Conservation (phyloP, 2,888 invertebrate species). For the Linyphia triangularis region DNA sequence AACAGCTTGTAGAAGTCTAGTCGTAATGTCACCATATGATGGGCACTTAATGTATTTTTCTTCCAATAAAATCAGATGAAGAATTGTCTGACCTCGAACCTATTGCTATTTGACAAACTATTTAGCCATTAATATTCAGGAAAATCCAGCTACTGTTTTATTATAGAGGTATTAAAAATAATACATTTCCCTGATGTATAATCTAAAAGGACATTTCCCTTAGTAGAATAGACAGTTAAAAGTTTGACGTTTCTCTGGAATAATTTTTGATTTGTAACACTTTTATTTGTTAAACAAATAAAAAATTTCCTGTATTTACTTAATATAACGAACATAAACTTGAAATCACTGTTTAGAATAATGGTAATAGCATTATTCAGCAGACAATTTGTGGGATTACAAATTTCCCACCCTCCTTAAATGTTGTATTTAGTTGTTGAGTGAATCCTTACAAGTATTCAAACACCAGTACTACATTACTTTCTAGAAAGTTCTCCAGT, state of each 20-base stretch:
- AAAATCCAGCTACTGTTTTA: slow-evolving; percentile 17
- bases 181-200: not conserved
- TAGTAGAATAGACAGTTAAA: not conserved
- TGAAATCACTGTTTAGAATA: too few relatives aligned
- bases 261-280: too few relatives aligned
- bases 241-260: too few relatives aligned
- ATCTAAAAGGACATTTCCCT: not conserved
- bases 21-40: not conserved
- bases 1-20: slow-evolving; percentile 26
- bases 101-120: not conserved
- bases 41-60: not conserved
- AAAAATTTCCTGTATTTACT: not conserved
- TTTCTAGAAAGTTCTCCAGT: too few relatives aligned
- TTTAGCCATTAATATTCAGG: slow-evolving; percentile 8
- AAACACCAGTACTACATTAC: too few relatives aligned
- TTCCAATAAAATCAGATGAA: not conserved
- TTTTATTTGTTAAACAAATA: not conserved
- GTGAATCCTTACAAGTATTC: too few relatives aligned
- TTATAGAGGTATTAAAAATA: not conserved
- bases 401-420: too few relatives aligned
- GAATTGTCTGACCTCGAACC: not conserved
- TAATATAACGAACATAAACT: not conserved
- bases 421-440: too few relatives aligned
- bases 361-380: too few relatives aligned
- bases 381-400: too few relatives aligned